A percentile compares a stretch with the other conserved stretches of the same genome.
Conservation (phyloP, 53 echinoderm and acorn worm species). For the Patiria pectinifera region DNA sequence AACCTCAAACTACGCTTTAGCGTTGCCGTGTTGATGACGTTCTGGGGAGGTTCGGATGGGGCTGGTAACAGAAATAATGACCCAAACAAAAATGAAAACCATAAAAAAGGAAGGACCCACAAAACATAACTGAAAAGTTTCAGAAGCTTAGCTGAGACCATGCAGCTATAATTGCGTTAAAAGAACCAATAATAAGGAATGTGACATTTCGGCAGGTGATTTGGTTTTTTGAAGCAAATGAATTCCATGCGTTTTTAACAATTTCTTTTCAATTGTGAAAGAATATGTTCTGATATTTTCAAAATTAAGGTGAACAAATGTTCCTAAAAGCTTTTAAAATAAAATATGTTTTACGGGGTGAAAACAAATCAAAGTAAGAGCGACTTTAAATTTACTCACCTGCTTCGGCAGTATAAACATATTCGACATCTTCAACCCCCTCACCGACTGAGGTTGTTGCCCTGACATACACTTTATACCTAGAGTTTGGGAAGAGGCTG, state of each 20-base stretch:
- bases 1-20: slow-evolving; percentile 25
- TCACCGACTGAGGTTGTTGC: slow-evolving; percentile 38
- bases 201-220: too few species aligned
- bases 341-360: neutral
- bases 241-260: too few species aligned
- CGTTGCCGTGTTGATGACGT: neutral
- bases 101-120: neutral
- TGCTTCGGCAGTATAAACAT: slow-evolving; percentile 19
- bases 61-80: slow-evolving; percentile 1
- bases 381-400: neutral
- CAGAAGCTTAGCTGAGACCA: too few species aligned
- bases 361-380: neutral
- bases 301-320: neutral
- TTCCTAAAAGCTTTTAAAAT: neutral
- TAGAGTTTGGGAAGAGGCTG: slow-evolving; percentile 55
- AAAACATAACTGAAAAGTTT: too few species aligned
- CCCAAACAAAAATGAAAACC: neutral
- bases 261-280: too few species aligned
- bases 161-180: too few species aligned
- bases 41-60: slow-evolving; percentile 32
- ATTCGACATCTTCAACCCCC: neutral
- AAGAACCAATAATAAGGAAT: too few species aligned
- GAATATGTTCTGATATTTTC: too few species aligned
- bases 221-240: too few species aligned
- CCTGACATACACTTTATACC: slow-evolving; percentile 33